Base-by-base conservation (phyloP, 1,140 invertebrate genomes). In the Euwallacea fornicatus region DNA sequence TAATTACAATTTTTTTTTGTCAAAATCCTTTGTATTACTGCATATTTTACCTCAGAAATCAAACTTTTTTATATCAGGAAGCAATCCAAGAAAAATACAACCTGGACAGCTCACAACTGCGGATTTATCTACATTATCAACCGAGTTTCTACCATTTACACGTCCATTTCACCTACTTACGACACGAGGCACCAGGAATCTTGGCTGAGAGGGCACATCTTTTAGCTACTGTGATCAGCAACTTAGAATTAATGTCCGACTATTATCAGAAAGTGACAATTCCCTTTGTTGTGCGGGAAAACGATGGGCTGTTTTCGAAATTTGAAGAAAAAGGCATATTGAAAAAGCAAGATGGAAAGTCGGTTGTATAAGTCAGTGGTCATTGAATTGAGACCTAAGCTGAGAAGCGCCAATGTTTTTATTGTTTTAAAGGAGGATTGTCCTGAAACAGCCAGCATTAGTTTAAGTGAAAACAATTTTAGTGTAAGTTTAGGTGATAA, bases 91-190 rank as follows among this genome's bases (percentile, higher is more conserved):
- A 95, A 41, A 94, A 93, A 76, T 98, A 93, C 82, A 87, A 88
- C 6, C 69, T 98, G 7, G 81, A 86, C 16, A 78, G 83, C 41
- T 86, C 86, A 58, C 89, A 95, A 79, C 79, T 98, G 15, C 86
- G 95, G 58, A 87, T 92, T 71, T 98, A 95, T 82, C 82, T 98
- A 4, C 97, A 99, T 81, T 99, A 99, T 83, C 96, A 96, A 79
- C 97, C 97, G 6, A 95, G 95, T 0, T 98, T 96, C 83, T 98
- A 98, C 83, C 96, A 98, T 83, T 84, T 99, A 7, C 97, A 99
- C 79, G 87, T 98, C 3, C 97, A 99, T 82, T 96, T 98, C 77
- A 93, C 91, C n/a, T 88, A 90, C 71, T 78, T 98, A 0, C 86
- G 89, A 65, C 90, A 90, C 83, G 91, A 95, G 75, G 88, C 92